Conservation (phyloP, 2,797 vertebrate species). For the Hoplostethus atlanticus region DNA sequence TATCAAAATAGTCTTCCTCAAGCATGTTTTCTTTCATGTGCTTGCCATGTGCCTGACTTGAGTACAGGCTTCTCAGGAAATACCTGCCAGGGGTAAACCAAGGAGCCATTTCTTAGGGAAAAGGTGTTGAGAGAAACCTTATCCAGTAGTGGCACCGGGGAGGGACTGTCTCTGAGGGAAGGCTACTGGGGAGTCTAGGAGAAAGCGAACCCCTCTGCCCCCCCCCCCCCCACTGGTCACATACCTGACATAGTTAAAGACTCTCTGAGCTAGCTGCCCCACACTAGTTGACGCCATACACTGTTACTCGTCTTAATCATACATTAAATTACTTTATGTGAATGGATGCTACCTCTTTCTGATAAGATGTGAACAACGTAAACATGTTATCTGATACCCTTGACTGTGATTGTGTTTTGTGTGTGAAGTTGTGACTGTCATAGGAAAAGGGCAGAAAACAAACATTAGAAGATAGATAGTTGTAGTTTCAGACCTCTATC, state of each 20-base stretch:
- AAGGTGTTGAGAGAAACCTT: slow-evolving; percentile 61
- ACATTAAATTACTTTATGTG: not conserved
- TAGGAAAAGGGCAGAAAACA: no score
- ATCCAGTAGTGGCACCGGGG: slow-evolving; percentile 31
- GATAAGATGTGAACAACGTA: not conserved
- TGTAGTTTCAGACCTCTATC: not conserved
- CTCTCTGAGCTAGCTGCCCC: slow-evolving; percentile 31
- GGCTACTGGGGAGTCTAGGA: not conserved
- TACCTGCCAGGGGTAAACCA: slow-evolving; percentile 35
- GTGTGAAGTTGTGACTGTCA: not conserved
- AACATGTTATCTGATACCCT: not conserved
- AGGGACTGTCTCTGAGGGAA: slow-evolving; percentile 10
- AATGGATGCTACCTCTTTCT: not conserved
- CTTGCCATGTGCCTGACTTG: slow-evolving; percentile 32
- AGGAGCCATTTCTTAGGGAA: slow-evolving; percentile 46
- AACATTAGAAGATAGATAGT: not conserved
- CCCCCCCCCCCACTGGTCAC: slow-evolving; percentile 33
- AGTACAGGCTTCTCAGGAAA: slow-evolving; percentile 45
- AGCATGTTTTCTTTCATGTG: slow-evolving; percentile 19
- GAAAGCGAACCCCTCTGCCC: slow-evolving; percentile 27
- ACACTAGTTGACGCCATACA: slow-evolving; percentile 18
- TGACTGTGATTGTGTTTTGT: not conserved
- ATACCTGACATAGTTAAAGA: slow-evolving; percentile 66
- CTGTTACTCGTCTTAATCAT: not conserved
- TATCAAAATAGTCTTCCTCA: slow-evolving; percentile 30